Evolutionary conservation across 1,140 invertebrate species (phyloP), one percentile per base, ranked within the genome.

Genomic region (Atta colombica): DNA sequence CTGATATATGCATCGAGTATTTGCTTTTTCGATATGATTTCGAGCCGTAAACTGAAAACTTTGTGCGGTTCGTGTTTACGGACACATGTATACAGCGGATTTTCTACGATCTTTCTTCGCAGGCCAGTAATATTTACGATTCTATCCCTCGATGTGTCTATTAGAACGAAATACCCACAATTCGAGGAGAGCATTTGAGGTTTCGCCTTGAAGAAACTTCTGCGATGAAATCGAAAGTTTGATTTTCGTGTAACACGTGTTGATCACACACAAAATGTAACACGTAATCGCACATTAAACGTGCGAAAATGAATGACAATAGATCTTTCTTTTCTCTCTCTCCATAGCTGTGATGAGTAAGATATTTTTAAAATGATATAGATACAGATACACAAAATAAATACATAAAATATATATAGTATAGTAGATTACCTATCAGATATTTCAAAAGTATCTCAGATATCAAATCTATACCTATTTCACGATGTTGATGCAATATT

Each of bases 221-320:
- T 1, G 10, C 39, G n/a, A 8, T 31, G 39, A 61, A 61, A 74
- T 55, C 28, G 69, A 84, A 74, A 63, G 45, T 74, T 51, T 18
- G 65, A 58, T 39, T 71, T 35, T 74, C 14, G 3, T 0, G 7
- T 14, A 81, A 81, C 21, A 81, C 31, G 51, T 60, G 49, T 71
- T 39, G 14, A n/a, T 18, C 35, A 25, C 14, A 3, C 3, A 39
- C 10, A 2, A 55, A 55, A 7, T 10, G 2, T 6, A 68, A 31
- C 51, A 39, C 10, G 21, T 1, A 39, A 55, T 80, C 63, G 28
- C 16, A 28, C 25, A 25, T 49, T 63, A 49, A 53, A 53, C n/a
- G 14, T 14, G 31, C 14, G 63, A 80, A 49, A 3, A 18, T 31
- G 45, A 77, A 68, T 51, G 16, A 25, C 31, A 45, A 51, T 6